Percentiles rank a stretch among this genome's conserved stretches.
Conservation (phyloP, 2,113 vertebrate genomes). For the Cisticola juncidis region DNA sequence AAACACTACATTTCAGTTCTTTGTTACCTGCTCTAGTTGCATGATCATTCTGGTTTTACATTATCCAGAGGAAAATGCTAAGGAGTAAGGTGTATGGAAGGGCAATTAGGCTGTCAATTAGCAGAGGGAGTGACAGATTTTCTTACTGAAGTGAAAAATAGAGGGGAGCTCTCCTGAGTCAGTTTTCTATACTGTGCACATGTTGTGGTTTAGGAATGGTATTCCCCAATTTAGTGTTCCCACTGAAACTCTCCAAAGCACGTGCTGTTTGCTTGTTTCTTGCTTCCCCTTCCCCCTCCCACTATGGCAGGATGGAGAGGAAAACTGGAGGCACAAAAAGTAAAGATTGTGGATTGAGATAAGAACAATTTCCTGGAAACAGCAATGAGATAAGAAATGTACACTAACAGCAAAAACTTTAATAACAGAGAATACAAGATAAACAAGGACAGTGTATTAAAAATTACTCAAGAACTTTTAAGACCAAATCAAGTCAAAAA, state of each 20-base stretch:
- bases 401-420: background rate
- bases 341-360: background rate
- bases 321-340: background rate
- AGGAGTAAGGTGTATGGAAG: background rate
- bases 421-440: background rate
- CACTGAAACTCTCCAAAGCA: background rate
- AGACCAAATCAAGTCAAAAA: background rate
- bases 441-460: background rate
- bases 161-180: background rate
- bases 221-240: background rate
- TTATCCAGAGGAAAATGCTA: background rate
- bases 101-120: background rate
- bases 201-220: background rate
- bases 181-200: background rate
- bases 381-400: background rate
- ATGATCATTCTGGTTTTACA: background rate
- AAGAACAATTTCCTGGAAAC: background rate
- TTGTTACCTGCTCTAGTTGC: background rate
- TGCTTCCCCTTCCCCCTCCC: background rate
- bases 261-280: fast-evolving
- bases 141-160: background rate
- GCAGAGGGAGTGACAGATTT: background rate
- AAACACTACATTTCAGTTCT: background rate
- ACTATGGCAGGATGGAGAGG: background rate
- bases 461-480: background rate